phyloP scores from a whole-genome alignment of 2,797 vertebrate genomes.

The Leptoclinus maculatus region DNA sequence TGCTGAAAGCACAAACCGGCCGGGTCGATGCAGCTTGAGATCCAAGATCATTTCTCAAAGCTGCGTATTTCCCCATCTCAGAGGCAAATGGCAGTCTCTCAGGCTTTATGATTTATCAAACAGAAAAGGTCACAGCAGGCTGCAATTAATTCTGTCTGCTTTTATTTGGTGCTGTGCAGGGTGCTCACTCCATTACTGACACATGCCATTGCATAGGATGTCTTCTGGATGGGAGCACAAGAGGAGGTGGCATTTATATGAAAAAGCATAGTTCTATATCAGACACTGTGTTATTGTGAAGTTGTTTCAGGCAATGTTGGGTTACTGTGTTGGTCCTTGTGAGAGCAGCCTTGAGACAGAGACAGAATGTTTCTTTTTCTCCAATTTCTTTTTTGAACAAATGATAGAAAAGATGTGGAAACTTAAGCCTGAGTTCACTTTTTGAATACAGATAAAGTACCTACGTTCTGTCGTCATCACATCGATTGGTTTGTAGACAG shows the following conservation, averaged over 20 bases:
- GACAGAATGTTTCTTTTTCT: neutral
- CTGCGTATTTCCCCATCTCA: constrained; percentile 64
- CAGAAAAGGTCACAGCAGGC: constrained; percentile 79
- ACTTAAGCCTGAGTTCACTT: neutral
- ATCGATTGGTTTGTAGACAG: neutral
- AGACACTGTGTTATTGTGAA: neutral
- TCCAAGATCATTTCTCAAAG: constrained; percentile 78
- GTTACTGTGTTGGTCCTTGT: neutral
- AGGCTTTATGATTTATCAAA: constrained; percentile 82
- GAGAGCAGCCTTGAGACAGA: neutral
- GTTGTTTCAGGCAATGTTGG: neutral
- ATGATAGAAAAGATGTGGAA: neutral
- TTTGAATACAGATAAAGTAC: neutral
- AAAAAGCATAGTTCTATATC: constrained; percentile 29
- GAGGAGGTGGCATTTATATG: constrained; percentile 30
- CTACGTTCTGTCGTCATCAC: neutral
- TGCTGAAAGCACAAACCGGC: constrained; percentile 21
- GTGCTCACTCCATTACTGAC: constrained; percentile 72
- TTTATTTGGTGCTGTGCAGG: constrained; percentile 74
- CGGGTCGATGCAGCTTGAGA: constrained; percentile 68
- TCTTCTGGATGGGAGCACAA: constrained; percentile 39
- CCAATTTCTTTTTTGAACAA: neutral
- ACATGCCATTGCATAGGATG: constrained; percentile 61
- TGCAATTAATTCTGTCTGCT: constrained; percentile 83
- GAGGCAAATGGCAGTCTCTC: constrained; percentile 59